A percentile compares a stretch with the other conserved stretches of the same genome.
Evolutionary conservation across 2,113 vertebrate genomes (phyloP).

Genomic region (Oryctolagus cuniculus): mOryCun1.1 NC_091448.1:36118001-36118500

Average conservation of each 20-base stretch:
- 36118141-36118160: background rate
- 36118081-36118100: slow-evolving; percentile 21
- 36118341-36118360: background rate
- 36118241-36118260: slow-evolving; percentile 11
- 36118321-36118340: background rate
- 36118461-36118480: background rate
- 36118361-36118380: background rate
- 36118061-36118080: background rate
- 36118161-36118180: background rate
- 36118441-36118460: background rate
- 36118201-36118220: background rate
- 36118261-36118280: background rate
- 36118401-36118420: background rate
- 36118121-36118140: background rate
- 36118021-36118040: background rate
- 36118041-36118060: background rate
- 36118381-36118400: background rate
- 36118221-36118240: background rate
- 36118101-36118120: background rate
- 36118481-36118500: background rate
- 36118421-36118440: background rate
- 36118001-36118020: background rate
- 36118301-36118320: background rate
- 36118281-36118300: background rate
- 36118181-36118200: background rate